Conservation (phyloP, 2,888 invertebrate species). For the Notodonta ziczac region DNA sequence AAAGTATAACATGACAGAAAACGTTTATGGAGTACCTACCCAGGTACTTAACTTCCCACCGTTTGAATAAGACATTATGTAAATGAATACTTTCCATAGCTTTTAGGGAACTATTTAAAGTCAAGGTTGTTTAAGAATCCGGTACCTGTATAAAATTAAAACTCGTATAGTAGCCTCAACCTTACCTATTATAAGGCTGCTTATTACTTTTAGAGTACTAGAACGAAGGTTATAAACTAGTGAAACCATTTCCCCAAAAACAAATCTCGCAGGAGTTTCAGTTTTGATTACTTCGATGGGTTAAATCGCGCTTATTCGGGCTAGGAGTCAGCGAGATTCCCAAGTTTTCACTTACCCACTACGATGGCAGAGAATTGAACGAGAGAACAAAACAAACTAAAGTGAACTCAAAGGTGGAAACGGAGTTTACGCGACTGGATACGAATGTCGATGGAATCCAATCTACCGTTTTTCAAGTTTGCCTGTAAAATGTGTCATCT, state of each 20-base stretch:
- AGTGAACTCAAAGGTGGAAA: constrained; percentile 6
- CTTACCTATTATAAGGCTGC: not conserved
- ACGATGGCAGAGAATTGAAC: constrained; percentile 7
- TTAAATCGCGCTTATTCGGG: constrained; percentile 7
- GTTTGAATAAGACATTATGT: constrained; percentile 57
- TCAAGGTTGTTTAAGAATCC: constrained; percentile 41
- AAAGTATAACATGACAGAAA: constrained; percentile 41
- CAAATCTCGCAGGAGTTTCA: not conserved
- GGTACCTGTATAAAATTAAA: not conserved
- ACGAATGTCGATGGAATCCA: constrained; percentile 18
- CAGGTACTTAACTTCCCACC: constrained; percentile 41
- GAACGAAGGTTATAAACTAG: not conserved
- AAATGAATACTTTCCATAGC: constrained; percentile 55
- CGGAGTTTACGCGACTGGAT: constrained; percentile 10
- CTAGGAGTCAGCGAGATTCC: constrained; percentile 5
- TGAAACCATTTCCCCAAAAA: not conserved
- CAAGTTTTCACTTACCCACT: constrained; percentile 10
- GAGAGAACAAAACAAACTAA: constrained; percentile 10
- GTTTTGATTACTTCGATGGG: constrained; percentile 3
- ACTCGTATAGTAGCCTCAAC: not conserved
- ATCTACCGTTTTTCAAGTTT: constrained; percentile 16
- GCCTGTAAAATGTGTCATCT: constrained; percentile 21
- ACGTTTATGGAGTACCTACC: constrained; percentile 39
- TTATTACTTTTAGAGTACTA: not conserved
- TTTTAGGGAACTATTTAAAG: constrained; percentile 52